Evolutionary conservation across 92 coral and sea anemone genomes (phyloP).

Genomic region (Siderastrea siderea): DNA sequence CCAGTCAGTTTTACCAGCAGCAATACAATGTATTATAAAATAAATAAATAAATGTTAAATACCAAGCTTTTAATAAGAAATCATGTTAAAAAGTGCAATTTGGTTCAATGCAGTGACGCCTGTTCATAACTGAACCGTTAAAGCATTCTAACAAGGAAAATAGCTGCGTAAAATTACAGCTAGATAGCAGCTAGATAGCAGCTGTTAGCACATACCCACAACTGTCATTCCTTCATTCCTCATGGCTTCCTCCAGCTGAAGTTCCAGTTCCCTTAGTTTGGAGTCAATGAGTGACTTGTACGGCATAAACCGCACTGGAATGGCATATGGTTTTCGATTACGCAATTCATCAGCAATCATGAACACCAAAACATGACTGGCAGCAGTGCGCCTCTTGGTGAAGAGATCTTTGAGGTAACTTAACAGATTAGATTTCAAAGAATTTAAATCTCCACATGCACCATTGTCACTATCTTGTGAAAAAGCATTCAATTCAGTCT

Average conservation of each 20-base stretch:
- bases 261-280: slow-evolving; percentile 44
- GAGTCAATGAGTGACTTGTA: slow-evolving; percentile 69
- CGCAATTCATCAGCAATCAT: slow-evolving; percentile 71
- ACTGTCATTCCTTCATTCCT: slow-evolving; percentile 28
- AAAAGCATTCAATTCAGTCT: slow-evolving; percentile 34
- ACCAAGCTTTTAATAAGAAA: no score
- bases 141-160: no score
- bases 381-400: slow-evolving; percentile 60
- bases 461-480: slow-evolving; percentile 10
- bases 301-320: slow-evolving; percentile 66
- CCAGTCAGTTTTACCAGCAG: background rate
- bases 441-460: background rate
- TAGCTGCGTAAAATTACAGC: no score
- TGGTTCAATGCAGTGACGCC: no score
- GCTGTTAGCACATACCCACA: slow-evolving; percentile 24
- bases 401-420: slow-evolving; percentile 5
- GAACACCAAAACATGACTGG: slow-evolving; percentile 59
- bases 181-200: no score
- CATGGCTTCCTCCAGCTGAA: slow-evolving; percentile 33
- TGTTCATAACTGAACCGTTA: no score
- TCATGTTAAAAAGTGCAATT: no score
- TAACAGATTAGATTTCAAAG: background rate
- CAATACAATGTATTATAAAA: no score
- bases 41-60: no score
- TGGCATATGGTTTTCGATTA: slow-evolving; percentile 67